A percentile compares a stretch with the other conserved stretches of the same genome.
Evolutionary conservation across 2,888 invertebrate genomes (phyloP).

Genomic region (Scrobipalpa atriplicella): DNA sequence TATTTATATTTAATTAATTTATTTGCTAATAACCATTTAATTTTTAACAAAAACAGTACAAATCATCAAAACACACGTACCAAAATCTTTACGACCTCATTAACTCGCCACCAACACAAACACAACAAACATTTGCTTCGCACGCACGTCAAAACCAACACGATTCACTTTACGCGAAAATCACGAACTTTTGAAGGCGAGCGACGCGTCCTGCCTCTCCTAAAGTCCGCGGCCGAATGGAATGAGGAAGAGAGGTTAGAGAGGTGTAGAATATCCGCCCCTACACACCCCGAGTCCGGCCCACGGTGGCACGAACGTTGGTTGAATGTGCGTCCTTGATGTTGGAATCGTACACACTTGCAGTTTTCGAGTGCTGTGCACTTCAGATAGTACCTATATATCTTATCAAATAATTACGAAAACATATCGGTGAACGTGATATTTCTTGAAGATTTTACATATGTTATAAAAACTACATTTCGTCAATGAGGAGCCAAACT

Average conservation of each 20-base stretch:
- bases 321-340: slow-evolving; percentile 13
- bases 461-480: background rate
- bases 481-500: no score
- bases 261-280: slow-evolving; percentile 7
- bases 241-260: slow-evolving; percentile 13
- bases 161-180: slow-evolving; percentile 22
- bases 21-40: no score
- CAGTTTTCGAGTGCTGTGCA: slow-evolving; percentile 12
- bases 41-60: background rate
- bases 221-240: slow-evolving; percentile 29
- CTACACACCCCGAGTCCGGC: background rate
- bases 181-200: slow-evolving; percentile 29
- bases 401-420: background rate
- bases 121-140: background rate
- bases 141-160: background rate
- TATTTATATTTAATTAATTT: no score
- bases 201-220: slow-evolving; percentile 25
- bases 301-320: slow-evolving; percentile 18
- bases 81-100: slow-evolving; percentile 1
- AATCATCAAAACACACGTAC: background rate
- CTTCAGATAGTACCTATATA: slow-evolving; percentile 2
- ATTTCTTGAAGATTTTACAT: no score
- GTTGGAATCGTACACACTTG: slow-evolving; percentile 4
- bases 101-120: background rate
- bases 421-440: no score